A percentile compares a stretch with the other conserved stretches of the same genome.
These are phyloP conservation scores for Micromesistius poutassou DNA, from an alignment of 2,797 vertebrate species.

Conservation along the genomic window DNA sequence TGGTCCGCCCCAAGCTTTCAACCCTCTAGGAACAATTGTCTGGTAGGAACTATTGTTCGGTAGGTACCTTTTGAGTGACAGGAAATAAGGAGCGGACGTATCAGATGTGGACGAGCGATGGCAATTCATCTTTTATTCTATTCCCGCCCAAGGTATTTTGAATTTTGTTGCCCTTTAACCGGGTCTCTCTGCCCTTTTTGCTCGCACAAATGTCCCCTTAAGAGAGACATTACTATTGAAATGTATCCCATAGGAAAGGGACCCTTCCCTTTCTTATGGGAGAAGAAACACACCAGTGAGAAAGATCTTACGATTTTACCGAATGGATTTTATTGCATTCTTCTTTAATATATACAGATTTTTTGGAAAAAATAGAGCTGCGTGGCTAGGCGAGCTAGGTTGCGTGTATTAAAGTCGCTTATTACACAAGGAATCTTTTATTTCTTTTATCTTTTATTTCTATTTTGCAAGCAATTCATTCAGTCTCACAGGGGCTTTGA, in stretches of 20 bases:
- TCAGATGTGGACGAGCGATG: not conserved
- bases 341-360: not conserved
- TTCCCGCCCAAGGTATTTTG: not conserved
- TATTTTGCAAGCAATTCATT: too few species aligned
- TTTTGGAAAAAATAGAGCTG: too few species aligned
- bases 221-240: not conserved
- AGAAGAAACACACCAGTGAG: not conserved
- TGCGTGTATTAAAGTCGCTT: too few species aligned
- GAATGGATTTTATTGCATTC: not conserved
- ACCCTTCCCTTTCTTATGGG: not conserved
- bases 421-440: too few species aligned
- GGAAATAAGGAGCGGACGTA: not conserved
- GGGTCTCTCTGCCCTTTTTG: not conserved
- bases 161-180: not conserved
- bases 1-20: not conserved
- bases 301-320: not conserved
- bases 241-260: not conserved
- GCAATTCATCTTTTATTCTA: not conserved
- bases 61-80: not conserved
- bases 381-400: too few species aligned
- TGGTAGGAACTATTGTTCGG: not conserved
- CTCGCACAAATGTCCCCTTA: not conserved
- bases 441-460: too few species aligned
- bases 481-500: too few species aligned
- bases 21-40: not conserved